Percentiles rank a stretch among this genome's conserved stretches.
Conservation (phyloP, 2,888 invertebrate species). For the Allolobophora icterica region DNA sequence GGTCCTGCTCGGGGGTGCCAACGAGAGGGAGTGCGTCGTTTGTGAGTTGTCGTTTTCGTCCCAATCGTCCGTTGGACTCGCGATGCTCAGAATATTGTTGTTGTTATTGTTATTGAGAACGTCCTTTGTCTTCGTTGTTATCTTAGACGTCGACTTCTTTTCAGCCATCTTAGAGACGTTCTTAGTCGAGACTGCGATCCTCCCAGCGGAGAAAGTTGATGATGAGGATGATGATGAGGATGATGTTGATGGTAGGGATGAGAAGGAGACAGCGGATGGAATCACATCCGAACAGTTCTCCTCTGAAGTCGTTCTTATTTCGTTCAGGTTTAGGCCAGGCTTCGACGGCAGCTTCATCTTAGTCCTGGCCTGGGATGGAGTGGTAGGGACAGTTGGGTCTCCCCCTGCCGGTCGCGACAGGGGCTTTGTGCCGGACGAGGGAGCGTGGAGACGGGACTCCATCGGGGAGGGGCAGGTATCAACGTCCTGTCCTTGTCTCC, state of each 20-base stretch:
- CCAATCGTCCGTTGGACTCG: not conserved
- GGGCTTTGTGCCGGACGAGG: not conserved
- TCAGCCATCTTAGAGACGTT: not conserved
- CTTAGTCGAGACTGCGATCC: not conserved
- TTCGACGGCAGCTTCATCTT: not conserved
- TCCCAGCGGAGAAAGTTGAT: not conserved
- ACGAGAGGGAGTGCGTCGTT: not conserved
- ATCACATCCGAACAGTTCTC: conserved; percentile 2
- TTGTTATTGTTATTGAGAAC: not conserved
- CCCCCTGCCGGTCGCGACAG: not conserved
- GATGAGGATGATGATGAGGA: not conserved
- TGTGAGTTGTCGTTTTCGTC: not conserved
- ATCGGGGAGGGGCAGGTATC: not conserved
- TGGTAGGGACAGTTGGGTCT: not conserved
- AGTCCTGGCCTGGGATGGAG: not conserved
- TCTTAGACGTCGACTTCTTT: not conserved
- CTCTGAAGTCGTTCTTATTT: not conserved
- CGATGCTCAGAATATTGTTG: not conserved
- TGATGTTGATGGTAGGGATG: not conserved
- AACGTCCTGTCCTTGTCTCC: not conserved
- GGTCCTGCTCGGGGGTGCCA: not conserved
- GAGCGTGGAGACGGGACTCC: not conserved
- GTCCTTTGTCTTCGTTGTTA: not conserved
- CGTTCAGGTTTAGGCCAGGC: not conserved
- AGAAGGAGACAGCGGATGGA: not conserved